Evolutionary conservation across 2,797 vertebrate species (phyloP), one percentile per base, ranked within the genome.

Genomic region (Ptychadena robeensis): DNA sequence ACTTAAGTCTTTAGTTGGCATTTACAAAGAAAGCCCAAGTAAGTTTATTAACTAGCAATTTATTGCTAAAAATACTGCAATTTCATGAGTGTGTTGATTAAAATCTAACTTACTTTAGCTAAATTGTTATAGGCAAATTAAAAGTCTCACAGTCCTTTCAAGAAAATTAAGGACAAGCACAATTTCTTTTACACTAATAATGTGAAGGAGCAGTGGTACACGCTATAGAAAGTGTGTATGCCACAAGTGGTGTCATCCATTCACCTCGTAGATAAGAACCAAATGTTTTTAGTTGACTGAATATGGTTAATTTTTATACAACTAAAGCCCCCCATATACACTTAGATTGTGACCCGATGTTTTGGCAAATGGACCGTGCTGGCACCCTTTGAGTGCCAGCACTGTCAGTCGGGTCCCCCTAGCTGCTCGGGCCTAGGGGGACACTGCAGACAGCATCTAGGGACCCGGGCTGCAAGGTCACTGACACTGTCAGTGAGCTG

Each of bases 41-140:
- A 92, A 93, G 91, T 94, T 93, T 94, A 93, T 93, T 93, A 94
- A 91, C 90, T 88, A 79, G 86, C 87, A 91, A 91, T 93, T 92
- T 93, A 93, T 93, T 88, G 88, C 91, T 93, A 86, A 93, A 93
- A 94, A 93, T 92, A 91, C 89, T 85, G 86, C 88, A 90, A 93
- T 91, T 91, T 90, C 92, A 85, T 88, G 88, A 91, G 86, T 85
- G 85, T 77, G 90, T 87, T 92, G 92, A 92, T 82, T 91, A 91
- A 93, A 93, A 92, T 87, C 88, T 90, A 89, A 88, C 88, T 90
- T 88, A 81, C 87, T 91, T 90, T 91, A 88, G 86, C 77, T 91
- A 69, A 87, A 86, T 77, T 74, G 71, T 90, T 87, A 88, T 9
- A 85, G 87, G 80, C 88, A 88, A 90, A 91, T 90, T 90, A 93